phyloP scores from a whole-genome alignment of 2,797 vertebrate genomes.

The Falco cherrug region DNA sequence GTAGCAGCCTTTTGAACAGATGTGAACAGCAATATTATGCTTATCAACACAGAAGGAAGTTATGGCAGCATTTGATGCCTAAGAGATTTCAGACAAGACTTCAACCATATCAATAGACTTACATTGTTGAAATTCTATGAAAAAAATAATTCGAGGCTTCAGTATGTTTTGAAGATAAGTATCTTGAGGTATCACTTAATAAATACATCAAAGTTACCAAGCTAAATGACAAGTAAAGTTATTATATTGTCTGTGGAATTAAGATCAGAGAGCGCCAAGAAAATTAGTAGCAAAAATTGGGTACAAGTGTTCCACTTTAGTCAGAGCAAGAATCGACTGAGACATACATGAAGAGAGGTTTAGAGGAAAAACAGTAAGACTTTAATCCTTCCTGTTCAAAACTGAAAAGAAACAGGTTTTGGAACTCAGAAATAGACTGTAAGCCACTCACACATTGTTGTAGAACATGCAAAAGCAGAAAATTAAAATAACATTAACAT shows the following conservation, averaged over 20 bases:
- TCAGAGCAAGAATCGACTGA: constrained; percentile 10
- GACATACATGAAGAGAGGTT: not conserved
- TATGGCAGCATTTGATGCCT: not conserved
- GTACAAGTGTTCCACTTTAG: constrained; percentile 24
- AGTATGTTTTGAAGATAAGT: constrained; percentile 11
- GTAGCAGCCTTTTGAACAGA: not conserved
- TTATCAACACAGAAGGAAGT: not conserved
- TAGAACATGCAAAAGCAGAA: constrained; percentile 15
- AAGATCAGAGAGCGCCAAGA: constrained; percentile 11
- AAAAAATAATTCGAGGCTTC: constrained; percentile 40
- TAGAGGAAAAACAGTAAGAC: constrained; percentile 8
- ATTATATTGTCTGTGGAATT: not conserved
- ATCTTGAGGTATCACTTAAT: not conserved
- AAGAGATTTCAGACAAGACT: constrained; percentile 17
- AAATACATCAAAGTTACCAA: constrained; percentile 26
- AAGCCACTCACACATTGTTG: constrained; percentile 37
- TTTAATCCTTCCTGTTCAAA: constrained; percentile 25
- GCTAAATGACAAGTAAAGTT: constrained; percentile 5
- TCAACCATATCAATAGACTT: not conserved
- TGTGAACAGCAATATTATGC: not conserved
- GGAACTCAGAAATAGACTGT: not conserved
- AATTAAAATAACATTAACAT: constrained; percentile 35
- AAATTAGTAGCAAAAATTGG: constrained; percentile 1
- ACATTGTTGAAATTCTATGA: not conserved
- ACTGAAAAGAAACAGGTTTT: not conserved